Percentiles rank a stretch among this genome's conserved stretches.
phyloP scores from a whole-genome alignment of 2,888 invertebrate species.

The Caenorhabditis plicata region DNA sequence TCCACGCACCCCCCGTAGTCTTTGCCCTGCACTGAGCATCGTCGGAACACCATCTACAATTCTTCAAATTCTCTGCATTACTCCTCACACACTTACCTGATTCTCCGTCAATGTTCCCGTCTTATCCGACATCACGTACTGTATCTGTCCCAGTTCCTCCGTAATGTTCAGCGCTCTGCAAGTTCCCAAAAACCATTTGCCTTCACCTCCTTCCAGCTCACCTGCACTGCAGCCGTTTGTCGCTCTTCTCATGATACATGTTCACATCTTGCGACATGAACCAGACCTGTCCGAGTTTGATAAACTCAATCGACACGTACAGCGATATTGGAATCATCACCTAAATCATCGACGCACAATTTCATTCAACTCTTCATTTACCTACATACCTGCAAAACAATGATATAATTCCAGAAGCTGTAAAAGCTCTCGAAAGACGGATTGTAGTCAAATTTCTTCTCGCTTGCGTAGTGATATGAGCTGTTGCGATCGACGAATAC shows the following conservation, averaged over 20 bases:
- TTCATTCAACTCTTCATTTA: neutral
- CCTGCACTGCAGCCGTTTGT: constrained; percentile 79
- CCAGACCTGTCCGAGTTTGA: constrained; percentile 90
- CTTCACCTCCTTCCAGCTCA: neutral
- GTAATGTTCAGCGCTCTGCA: constrained; percentile 76
- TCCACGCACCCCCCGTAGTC: constrained; percentile 73
- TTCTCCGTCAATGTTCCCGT: constrained; percentile 97
- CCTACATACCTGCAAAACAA: constrained; percentile 79
- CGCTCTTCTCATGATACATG: constrained; percentile 81
- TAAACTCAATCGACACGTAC: constrained; percentile 93
- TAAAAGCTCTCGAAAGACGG: constrained; percentile 76
- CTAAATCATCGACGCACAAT: constrained; percentile 66
- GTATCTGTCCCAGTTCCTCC: constrained; percentile 90
- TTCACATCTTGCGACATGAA: constrained; percentile 75
- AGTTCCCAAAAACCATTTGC: neutral
- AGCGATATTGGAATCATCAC: constrained; percentile 94
- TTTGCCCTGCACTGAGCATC: constrained; percentile 83
- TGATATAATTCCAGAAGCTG: constrained; percentile 92
- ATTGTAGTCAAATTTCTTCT: constrained; percentile 21
- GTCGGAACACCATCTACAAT: constrained; percentile 83
- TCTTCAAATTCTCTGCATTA: neutral
- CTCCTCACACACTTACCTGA: constrained; percentile 66
- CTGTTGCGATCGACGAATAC: constrained; percentile 24
- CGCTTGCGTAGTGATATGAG: constrained; percentile 16
- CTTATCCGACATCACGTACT: constrained; percentile 96